phyloP scores from a whole-genome alignment of 2,888 invertebrate species.

The Metallyticus violacea region DNA sequence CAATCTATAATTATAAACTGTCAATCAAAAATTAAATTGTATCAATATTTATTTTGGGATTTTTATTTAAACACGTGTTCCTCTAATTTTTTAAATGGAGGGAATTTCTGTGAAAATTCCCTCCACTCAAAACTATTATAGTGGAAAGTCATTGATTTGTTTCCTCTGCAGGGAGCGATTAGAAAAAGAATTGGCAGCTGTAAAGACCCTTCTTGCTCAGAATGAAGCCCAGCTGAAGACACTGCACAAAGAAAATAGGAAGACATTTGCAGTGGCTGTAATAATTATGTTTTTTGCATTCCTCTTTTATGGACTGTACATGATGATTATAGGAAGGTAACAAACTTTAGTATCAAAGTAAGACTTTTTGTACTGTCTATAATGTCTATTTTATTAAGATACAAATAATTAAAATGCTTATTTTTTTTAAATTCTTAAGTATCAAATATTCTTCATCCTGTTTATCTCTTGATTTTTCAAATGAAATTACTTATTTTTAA shows the following conservation, averaged over 20 bases:
- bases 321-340: conserved; percentile 4
- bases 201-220: conserved; percentile 7
- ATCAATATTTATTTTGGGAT: no score
- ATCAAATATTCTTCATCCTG: neutral
- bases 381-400: neutral
- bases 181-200: conserved; percentile 24
- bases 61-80: no score
- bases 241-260: conserved; percentile 30
- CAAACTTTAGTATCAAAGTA: neutral
- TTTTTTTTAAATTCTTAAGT: neutral
- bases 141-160: no score
- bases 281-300: conserved; percentile 25
- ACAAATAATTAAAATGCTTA: neutral
- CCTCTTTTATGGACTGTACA: conserved; percentile 26
- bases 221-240: conserved; percentile 19
- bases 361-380: neutral
- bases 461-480: no score
- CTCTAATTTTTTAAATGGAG: no score
- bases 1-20: no score
- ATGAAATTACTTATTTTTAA: no score
- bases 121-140: no score
- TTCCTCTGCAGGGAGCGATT: conserved; percentile 19
- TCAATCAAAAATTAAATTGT: no score
- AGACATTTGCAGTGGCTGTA: conserved; percentile 27
- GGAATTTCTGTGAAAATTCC: no score